Percentiles rank a stretch among this genome's conserved stretches.
phyloP scores from a whole-genome alignment of 1,140 invertebrate species.

The Drosophila bipectinata region DNA sequence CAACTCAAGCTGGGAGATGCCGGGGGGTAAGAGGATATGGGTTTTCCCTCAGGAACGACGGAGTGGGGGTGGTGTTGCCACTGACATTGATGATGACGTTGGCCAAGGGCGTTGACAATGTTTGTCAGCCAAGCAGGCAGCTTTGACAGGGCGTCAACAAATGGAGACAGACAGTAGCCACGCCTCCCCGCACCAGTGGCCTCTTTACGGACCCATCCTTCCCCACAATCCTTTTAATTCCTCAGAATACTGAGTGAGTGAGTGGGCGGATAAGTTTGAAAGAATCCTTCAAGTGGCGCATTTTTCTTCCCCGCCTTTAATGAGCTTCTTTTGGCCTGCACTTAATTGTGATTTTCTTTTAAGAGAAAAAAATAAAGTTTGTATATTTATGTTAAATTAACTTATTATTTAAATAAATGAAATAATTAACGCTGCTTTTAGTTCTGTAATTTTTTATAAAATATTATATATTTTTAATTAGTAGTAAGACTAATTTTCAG shows the following conservation, averaged over 20 bases:
- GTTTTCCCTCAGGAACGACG: neutral
- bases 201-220: neutral
- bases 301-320: conserved; percentile 38
- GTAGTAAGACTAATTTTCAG: neutral
- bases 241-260: conserved; percentile 10
- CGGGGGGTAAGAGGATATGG: neutral
- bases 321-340: conserved; percentile 71
- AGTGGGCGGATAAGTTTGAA: conserved; percentile 26
- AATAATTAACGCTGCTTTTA: too few relatives aligned
- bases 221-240: neutral
- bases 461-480: neutral
- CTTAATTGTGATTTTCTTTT: conserved; percentile 56
- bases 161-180: conserved; percentile 60
- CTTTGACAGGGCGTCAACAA: conserved; percentile 59
- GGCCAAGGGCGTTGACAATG: conserved; percentile 74
- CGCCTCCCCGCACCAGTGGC: conserved; percentile 7
- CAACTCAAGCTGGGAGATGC: conserved; percentile 67
- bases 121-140: conserved; percentile 61
- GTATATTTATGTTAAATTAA: neutral
- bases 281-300: conserved; percentile 45
- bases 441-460: neutral
- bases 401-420: neutral
- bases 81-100: conserved; percentile 78
- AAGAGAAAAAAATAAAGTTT: neutral
- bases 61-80: conserved; percentile 23